These are phyloP conservation scores for Enteromius treurensis DNA, from an alignment of 2,797 vertebrate genomes.

Conservation along the genomic window DNA sequence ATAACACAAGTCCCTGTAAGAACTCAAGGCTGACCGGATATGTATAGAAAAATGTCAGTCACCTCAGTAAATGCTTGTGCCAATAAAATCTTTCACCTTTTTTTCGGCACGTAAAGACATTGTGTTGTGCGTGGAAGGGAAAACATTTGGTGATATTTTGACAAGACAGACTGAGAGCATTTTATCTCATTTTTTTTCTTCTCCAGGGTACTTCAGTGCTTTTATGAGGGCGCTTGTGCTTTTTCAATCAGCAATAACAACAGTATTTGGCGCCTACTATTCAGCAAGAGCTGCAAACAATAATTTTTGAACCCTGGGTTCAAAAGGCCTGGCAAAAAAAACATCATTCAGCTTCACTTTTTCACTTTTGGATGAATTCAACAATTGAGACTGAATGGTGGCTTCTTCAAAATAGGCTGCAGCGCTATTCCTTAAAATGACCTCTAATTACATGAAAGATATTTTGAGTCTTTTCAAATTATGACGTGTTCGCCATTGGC, in stretches of 20 bases:
- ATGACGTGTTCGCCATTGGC: conserved; percentile 65
- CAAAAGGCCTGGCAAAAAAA: conserved; percentile 67
- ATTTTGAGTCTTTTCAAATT: conserved; percentile 71
- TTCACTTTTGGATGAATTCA: conserved; percentile 64
- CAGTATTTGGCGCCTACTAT: conserved; percentile 72
- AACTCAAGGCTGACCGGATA: conserved; percentile 47
- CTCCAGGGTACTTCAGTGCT: conserved; percentile 70
- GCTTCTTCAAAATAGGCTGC: conserved; percentile 65
- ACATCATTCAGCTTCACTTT: conserved; percentile 64
- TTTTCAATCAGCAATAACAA: conserved; percentile 81
- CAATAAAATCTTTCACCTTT: conserved; percentile 55
- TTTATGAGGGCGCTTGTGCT: conserved; percentile 74
- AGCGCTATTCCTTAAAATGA: conserved; percentile 69
- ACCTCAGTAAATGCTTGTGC: conserved; percentile 65
- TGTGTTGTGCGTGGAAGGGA: conserved; percentile 62
- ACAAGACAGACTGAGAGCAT: conserved; percentile 70
- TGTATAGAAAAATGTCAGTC: conserved; percentile 53
- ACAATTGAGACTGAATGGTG: conserved; percentile 68
- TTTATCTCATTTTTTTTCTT: conserved; percentile 69
- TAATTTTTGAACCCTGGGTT: conserved; percentile 78
- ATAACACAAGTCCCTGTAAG: conserved; percentile 45
- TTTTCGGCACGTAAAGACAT: conserved; percentile 64
- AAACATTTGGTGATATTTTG: conserved; percentile 70
- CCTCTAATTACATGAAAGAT: conserved; percentile 73
- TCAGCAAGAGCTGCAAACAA: conserved; percentile 70